Evolutionary conservation across 2,888 invertebrate species (phyloP), one percentile per base, ranked within the genome.

Genomic region (Cryptus armator): DNA sequence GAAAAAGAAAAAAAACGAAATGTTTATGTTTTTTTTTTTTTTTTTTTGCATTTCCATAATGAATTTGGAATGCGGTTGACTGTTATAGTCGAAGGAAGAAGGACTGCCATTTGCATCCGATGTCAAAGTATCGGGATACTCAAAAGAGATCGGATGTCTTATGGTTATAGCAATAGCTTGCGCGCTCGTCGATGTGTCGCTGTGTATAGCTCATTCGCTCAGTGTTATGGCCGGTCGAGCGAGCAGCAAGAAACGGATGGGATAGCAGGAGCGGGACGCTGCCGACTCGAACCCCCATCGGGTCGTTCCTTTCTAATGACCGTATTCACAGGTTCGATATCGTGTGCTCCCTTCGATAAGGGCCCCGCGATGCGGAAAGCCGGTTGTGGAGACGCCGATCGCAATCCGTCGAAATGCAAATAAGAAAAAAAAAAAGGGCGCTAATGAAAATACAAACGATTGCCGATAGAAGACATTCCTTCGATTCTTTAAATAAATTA

Each of bases 181-280:
- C 37, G 43, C 29, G 29, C 14, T 24, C 56, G 37, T 64, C 14
- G 68, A 16, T 19, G 37, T 44, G 46, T 64, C 62, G 44, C 24
- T 10, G 37, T 66, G 43, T 51, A 44, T 48, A n/a, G 64, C 64
- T 64, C 32, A 14, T 3, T 48, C 32, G 59, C 32, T 67, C 37
- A 43, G 24, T 66, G 46, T 51, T 29, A 86, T 87, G 90, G 89
- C 89, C 88, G 88, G 89, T 90, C 83, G 87, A 87, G 83, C 88
- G 80, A 84, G 86, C 88, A 85, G 86, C 87, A 88, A 91, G 90
- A 89, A 90, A 88, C 89, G 89, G 88, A 89, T 89, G 89, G 90
- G 87, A 80, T 76, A 51, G 46, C 88, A 88, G 87, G 86, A 74
- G 67, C 85, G 88, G 67, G 37, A 67, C 64, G 82, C 56, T 14